These are phyloP conservation scores for Trididemnum clinides DNA, from an alignment of 23 tunicate species.

Conservation along the genomic window DNA sequence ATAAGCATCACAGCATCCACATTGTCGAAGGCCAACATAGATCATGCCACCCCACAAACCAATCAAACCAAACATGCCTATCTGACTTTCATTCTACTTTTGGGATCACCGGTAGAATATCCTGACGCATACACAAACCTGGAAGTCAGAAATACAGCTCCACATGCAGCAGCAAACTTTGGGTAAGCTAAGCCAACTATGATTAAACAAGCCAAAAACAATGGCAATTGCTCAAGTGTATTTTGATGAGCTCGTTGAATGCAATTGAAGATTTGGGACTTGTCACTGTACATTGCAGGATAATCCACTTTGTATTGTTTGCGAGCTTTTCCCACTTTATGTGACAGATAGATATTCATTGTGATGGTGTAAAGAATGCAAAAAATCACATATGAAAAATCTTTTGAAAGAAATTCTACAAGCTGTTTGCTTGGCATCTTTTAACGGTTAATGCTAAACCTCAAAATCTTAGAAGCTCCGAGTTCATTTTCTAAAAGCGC, in stretches of 20 bases:
- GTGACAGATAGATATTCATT: conserved; percentile 61
- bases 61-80: conserved; percentile 71
- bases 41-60: conserved; percentile 62
- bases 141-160: conserved; percentile 72
- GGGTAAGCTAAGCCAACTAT: conserved; percentile 62
- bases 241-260: conserved; percentile 95
- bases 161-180: conserved; percentile 73
- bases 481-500: no score
- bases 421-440: not conserved
- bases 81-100: conserved; percentile 79
- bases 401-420: conserved; percentile 64
- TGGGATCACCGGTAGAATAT: conserved; percentile 97
- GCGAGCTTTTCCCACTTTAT: conserved; percentile 87
- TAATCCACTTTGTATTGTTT: conserved; percentile 73
- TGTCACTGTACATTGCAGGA: conserved; percentile 89
- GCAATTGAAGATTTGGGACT: conserved; percentile 76
- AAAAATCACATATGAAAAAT: conserved; percentile 72
- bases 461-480: no score
- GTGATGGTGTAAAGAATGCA: conserved; percentile 66
- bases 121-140: conserved; percentile 97
- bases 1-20: conserved; percentile 61
- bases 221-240: conserved; percentile 77
- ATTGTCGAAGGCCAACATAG: conserved; percentile 58
- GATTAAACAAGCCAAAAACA: conserved; percentile 34
- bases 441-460: not conserved